Percentiles rank a stretch among this genome's conserved stretches.
These are phyloP conservation scores for Calycopis cecrops DNA, from an alignment of 1,140 invertebrate genomes.

Conservation along the genomic window DNA sequence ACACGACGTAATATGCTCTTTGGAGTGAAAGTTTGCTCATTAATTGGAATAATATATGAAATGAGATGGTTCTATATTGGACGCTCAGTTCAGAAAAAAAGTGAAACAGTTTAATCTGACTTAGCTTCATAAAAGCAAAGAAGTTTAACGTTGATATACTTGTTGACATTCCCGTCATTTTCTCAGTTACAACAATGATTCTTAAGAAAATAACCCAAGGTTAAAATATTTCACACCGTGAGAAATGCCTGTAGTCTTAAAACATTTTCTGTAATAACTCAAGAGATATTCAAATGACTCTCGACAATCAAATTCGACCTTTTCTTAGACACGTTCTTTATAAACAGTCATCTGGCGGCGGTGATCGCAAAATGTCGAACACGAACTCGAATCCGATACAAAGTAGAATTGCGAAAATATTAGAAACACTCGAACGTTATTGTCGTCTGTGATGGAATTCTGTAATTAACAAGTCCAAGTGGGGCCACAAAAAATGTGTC, in stretches of 20 bases:
- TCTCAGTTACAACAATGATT: background rate
- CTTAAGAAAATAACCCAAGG: constrained; percentile 42
- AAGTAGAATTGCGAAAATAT: constrained; percentile 56
- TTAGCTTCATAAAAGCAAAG: too few species aligned
- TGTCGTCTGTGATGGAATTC: too few species aligned
- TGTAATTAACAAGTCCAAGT: too few species aligned
- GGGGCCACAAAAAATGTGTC: background rate
- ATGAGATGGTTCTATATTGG: too few species aligned
- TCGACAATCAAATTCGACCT: constrained; percentile 72
- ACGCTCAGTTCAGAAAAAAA: too few species aligned
- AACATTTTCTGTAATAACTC: constrained; percentile 69
- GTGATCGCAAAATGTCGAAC: constrained; percentile 69
- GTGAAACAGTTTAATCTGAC: too few species aligned
- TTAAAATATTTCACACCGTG: constrained; percentile 62
- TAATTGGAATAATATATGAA: too few species aligned
- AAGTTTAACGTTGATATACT: too few species aligned
- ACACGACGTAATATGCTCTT: too few species aligned
- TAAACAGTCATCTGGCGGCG: constrained; percentile 70
- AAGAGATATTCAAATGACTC: constrained; percentile 69
- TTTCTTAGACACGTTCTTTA: constrained; percentile 71
- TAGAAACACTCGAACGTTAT: too few species aligned
- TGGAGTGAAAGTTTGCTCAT: too few species aligned
- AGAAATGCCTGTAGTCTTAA: constrained; percentile 65
- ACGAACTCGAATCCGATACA: constrained; percentile 65
- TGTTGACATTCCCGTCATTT: too few species aligned